Conservation (phyloP, 2,888 invertebrate species). For the Drosophila hamatofila region DNA sequence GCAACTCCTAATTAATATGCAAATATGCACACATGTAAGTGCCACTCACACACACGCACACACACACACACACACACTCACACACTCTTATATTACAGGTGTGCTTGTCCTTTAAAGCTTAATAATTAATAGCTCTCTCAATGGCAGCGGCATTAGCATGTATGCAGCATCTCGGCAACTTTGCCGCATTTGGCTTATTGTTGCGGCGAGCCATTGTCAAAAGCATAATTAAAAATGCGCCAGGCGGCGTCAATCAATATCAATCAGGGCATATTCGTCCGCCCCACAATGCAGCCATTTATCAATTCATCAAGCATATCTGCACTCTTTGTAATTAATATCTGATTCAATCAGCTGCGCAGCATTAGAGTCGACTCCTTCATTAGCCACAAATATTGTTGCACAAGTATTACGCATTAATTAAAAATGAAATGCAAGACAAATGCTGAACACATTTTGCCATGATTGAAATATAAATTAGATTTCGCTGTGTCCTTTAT, state of each 20-base stretch:
- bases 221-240: constrained; percentile 65
- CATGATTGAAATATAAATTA: background rate
- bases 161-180: constrained; percentile 49
- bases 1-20: constrained; percentile 75
- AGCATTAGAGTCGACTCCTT: background rate
- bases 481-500: background rate
- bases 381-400: background rate
- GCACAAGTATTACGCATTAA: background rate
- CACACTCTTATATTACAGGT: constrained; percentile 1
- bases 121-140: constrained; percentile 60
- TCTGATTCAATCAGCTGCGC: background rate
- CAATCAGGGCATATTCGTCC: constrained; percentile 7
- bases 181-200: constrained; percentile 36
- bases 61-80: constrained; percentile 3
- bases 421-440: background rate
- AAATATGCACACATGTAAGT: constrained; percentile 70
- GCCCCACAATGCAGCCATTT: constrained; percentile 3
- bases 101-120: constrained; percentile 46
- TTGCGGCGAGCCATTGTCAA: constrained; percentile 45
- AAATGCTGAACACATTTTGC: background rate
- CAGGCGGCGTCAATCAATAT: constrained; percentile 42
- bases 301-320: constrained; percentile 5
- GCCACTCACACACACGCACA: constrained; percentile 17
- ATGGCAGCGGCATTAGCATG: constrained; percentile 18
- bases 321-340: constrained; percentile 5